These are phyloP conservation scores for Nomada hirtipes DNA, from an alignment of 2,888 invertebrate genomes.

Conservation along the genomic window DNA sequence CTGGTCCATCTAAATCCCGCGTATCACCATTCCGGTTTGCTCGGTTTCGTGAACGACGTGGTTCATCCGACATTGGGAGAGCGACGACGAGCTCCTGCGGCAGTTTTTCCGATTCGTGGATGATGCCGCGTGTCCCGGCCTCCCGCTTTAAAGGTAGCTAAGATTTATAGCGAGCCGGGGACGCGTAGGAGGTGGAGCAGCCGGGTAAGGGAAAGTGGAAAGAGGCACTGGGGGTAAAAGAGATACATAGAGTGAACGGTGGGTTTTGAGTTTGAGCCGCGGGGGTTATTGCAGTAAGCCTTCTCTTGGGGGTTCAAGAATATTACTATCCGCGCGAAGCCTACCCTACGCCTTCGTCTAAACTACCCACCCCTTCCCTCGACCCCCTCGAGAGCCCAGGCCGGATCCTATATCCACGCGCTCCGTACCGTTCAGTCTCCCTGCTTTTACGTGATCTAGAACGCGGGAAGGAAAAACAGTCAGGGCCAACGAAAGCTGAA, in stretches of 20 bases:
- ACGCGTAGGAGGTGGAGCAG: conserved; percentile 63
- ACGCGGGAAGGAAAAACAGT: conserved; percentile 13
- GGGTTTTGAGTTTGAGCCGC: conserved; percentile 82
- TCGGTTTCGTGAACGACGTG: not conserved
- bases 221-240: conserved; percentile 60
- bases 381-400: conserved; percentile 48
- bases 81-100: conserved; percentile 28
- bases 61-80: conserved; percentile 25
- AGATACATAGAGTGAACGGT: conserved; percentile 74
- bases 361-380: conserved; percentile 59
- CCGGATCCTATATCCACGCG: conserved; percentile 61
- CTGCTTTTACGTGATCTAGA: conserved; percentile 44
- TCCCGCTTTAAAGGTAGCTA: conserved; percentile 75
- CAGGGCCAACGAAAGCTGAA: conserved; percentile 15
- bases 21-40: conserved; percentile 15
- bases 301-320: conserved; percentile 84
- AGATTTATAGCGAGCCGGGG: conserved; percentile 78
- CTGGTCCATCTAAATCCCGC: not conserved
- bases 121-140: conserved; percentile 49
- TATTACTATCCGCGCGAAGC: conserved; percentile 80
- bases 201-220: conserved; percentile 47
- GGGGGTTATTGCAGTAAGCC: conserved; percentile 84
- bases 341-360: conserved; percentile 72
- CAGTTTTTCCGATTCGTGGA: conserved; percentile 39
- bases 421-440: conserved; percentile 42